Evolutionary conservation across 2,113 vertebrate genomes (phyloP).

Genomic region (Alosa alosa): DNA sequence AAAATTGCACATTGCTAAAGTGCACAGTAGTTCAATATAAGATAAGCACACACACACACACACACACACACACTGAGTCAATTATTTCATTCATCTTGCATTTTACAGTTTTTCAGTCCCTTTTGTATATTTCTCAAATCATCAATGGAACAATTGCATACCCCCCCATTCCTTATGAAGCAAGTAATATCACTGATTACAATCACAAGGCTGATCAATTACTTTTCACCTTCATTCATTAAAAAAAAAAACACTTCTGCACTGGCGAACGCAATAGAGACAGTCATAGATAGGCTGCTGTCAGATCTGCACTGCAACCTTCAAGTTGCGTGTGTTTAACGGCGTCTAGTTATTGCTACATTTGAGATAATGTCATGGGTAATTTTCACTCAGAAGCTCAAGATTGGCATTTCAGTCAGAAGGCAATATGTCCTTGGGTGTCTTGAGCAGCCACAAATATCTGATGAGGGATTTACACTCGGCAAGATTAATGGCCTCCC

Average conservation of each 20-base stretch:
- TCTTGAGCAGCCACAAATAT: constrained; percentile 6
- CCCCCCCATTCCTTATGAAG: no score
- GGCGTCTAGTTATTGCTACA: neutral
- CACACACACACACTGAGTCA: neutral
- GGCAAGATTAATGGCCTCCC: constrained; percentile 39
- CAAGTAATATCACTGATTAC: no score
- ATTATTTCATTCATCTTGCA: neutral
- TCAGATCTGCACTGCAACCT: neutral
- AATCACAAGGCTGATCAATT: no score
- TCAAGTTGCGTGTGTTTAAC: neutral
- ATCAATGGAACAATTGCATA: no score
- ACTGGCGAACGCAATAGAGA: no score
- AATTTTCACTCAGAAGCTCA: neutral
- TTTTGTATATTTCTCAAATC: no score
- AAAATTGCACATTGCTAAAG: neutral
- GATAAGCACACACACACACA: neutral
- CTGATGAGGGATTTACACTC: constrained; percentile 33
- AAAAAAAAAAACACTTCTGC: no score
- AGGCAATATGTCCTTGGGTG: constrained; percentile 24
- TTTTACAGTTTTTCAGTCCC: neutral
- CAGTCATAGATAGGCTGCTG: neutral
- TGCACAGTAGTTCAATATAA: neutral
- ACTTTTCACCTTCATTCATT: no score
- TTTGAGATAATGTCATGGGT: constrained; percentile 10
- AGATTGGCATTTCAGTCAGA: constrained; percentile 1